Evolutionary conservation across 2,797 vertebrate species (phyloP).

Genomic region (Emydoidea blandingii): DNA sequence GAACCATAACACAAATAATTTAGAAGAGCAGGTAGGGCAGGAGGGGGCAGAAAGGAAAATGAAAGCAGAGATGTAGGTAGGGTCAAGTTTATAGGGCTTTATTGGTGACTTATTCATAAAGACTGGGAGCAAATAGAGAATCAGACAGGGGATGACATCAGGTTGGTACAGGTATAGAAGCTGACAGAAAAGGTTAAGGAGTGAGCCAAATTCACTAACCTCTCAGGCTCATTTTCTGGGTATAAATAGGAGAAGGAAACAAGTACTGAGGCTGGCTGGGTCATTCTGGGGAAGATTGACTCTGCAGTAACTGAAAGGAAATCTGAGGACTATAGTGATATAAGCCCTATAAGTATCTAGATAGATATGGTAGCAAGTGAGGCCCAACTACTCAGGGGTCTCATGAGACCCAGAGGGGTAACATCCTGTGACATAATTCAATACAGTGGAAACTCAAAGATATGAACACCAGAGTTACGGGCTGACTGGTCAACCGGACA

Average conservation of each 20-base stretch:
- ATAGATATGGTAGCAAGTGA: not conserved
- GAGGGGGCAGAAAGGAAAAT: not conserved
- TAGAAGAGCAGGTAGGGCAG: not conserved
- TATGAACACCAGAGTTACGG: no score
- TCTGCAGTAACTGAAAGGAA: no score
- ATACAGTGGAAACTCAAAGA: fast-evolving
- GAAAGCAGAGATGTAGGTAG: not conserved
- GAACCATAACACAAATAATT: conserved; percentile 15
- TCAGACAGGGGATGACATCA: not conserved
- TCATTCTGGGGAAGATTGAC: not conserved
- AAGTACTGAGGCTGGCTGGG: not conserved
- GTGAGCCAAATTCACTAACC: not conserved
- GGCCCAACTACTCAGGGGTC: fast-evolving
- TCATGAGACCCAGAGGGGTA: not conserved
- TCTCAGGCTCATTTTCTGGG: not conserved
- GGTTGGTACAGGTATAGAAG: not conserved
- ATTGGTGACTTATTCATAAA: not conserved
- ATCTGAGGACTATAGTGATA: fast-evolving
- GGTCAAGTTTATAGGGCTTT: not conserved
- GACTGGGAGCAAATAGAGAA: not conserved
- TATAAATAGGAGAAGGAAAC: not conserved
- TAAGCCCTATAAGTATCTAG: fast-evolving
- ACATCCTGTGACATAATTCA: not conserved
- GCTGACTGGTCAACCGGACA: no score
- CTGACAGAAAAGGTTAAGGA: not conserved